These are phyloP conservation scores for Melieria omissa DNA, from an alignment of 2,888 invertebrate species.

Conservation along the genomic window DNA sequence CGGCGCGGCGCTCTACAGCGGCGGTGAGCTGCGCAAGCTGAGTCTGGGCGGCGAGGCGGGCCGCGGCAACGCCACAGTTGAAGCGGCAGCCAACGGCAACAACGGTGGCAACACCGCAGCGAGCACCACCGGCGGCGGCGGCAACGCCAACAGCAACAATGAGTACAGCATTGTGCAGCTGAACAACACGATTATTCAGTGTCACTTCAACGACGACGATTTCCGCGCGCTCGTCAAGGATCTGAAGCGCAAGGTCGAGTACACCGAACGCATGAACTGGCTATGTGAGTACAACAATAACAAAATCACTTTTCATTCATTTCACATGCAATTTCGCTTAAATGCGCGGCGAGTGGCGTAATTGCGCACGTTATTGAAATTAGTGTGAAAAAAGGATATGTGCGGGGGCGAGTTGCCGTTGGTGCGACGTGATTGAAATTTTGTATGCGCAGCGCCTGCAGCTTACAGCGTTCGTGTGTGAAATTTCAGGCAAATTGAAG, in stretches of 20 bases:
- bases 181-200: constrained; percentile 66
- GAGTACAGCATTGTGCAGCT: constrained; percentile 65
- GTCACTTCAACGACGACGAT: constrained; percentile 66
- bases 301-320: too few relatives aligned
- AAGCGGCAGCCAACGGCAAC: constrained; percentile 37
- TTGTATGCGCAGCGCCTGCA: neutral
- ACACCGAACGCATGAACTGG: constrained; percentile 68
- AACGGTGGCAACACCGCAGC: constrained; percentile 41
- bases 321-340: too few relatives aligned
- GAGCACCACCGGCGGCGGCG: constrained; percentile 41
- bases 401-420: neutral
- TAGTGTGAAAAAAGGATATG: neutral
- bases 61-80: constrained; percentile 40
- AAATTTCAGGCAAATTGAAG: too few relatives aligned
- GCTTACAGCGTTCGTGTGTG: too few relatives aligned
- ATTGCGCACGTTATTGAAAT: neutral
- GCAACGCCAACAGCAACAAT: constrained; percentile 57
- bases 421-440: neutral
- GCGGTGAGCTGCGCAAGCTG: constrained; percentile 48
- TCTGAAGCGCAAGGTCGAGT: constrained; percentile 66
- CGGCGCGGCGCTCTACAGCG: constrained; percentile 42
- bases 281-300: constrained; percentile 62
- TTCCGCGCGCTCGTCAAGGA: constrained; percentile 65
- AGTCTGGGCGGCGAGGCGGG: constrained; percentile 25
- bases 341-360: neutral